These are phyloP conservation scores for Cheiracanthium punctorium DNA, from an alignment of 2,888 invertebrate species.

Conservation along the genomic window DNA sequence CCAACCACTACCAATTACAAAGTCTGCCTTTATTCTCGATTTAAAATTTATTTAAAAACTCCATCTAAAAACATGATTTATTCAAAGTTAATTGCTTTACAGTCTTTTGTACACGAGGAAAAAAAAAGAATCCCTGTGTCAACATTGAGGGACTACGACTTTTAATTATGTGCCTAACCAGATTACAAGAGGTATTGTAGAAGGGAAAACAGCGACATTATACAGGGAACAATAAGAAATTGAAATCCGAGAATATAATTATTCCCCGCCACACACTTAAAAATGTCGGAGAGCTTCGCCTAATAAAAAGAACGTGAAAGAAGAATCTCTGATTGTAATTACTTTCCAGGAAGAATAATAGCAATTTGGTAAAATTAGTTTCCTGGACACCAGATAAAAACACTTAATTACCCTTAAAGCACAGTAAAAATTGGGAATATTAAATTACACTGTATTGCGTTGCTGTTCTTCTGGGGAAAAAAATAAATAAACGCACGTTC, in stretches of 20 bases:
- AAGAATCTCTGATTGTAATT: not conserved
- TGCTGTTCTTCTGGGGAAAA: too few species aligned
- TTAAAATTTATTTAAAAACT: not conserved
- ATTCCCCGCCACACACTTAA: not conserved
- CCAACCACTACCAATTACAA: too few species aligned
- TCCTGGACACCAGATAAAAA: not conserved
- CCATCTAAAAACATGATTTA: not conserved
- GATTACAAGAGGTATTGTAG: not conserved
- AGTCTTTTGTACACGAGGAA: not conserved
- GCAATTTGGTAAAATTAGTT: not conserved
- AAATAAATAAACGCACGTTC: too few species aligned
- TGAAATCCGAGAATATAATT: slow-evolving; percentile 3
- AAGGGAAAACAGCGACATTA: not conserved
- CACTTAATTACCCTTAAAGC: not conserved
- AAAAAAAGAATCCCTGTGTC: not conserved
- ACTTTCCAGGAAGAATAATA: not conserved
- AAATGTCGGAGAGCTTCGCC: not conserved
- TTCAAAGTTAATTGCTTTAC: not conserved
- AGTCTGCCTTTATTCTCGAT: too few species aligned
- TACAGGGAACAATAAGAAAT: not conserved
- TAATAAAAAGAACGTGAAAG: not conserved
- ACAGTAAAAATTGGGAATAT: not conserved
- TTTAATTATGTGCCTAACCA: not conserved
- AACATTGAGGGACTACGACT: not conserved
- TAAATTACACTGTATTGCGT: not conserved